Conservation (phyloP, 2,888 invertebrate species). For the Aphodius granarius region DNA sequence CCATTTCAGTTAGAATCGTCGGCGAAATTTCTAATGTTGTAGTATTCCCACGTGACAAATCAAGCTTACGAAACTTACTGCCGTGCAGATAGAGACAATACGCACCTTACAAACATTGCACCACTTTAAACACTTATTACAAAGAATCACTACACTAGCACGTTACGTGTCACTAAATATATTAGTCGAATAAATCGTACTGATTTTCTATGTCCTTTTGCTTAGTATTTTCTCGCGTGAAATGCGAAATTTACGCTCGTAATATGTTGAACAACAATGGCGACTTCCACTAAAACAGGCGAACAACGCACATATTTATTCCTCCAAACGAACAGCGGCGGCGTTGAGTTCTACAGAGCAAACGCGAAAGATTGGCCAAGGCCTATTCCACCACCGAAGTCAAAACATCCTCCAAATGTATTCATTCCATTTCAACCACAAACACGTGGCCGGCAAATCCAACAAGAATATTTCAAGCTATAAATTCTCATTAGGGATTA, state of each 20-base stretch:
- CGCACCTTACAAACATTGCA: constrained; percentile 54
- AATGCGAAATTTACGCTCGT: constrained; percentile 37
- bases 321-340: constrained; percentile 43
- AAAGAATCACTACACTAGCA: constrained; percentile 35
- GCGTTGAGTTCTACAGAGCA: constrained; percentile 44
- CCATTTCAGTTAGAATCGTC: constrained; percentile 9
- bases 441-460: neutral
- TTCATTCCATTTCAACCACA: neutral
- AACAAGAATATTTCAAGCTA: neutral
- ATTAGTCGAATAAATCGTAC: constrained; percentile 10
- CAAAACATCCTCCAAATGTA: constrained; percentile 16
- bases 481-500: neutral
- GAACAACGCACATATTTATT: constrained; percentile 51
- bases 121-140: constrained; percentile 49
- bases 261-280: constrained; percentile 53
- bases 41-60: constrained; percentile 37
- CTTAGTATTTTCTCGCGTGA: constrained; percentile 12
- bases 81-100: constrained; percentile 41
- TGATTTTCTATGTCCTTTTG: constrained; percentile 1
- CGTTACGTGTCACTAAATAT: constrained; percentile 31
- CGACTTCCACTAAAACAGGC: constrained; percentile 51
- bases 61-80: constrained; percentile 48
- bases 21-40: constrained; percentile 24
- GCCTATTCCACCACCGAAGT: constrained; percentile 28
- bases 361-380: constrained; percentile 46